Evolutionary conservation across 2,113 vertebrate species (phyloP), one percentile per base, ranked within the genome.

Genomic region (Neogale vison): DNA sequence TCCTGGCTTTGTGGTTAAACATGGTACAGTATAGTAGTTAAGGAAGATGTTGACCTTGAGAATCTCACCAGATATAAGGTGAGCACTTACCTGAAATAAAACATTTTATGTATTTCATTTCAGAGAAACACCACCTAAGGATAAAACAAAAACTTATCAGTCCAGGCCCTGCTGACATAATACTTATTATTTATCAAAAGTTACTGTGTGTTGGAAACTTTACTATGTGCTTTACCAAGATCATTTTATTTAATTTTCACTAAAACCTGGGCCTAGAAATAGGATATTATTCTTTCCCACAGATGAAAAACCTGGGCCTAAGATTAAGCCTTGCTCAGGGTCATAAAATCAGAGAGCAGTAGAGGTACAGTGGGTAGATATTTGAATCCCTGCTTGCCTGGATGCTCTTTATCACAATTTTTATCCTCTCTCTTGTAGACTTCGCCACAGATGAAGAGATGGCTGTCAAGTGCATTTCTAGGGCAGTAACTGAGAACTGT

Each of bases 11-110:
- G 96, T 92, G 96, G 88, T 82, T 77, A 77, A 98, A 95, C 93
- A 29, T 81, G 95, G 97, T 87, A 97, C 95, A 0, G 84, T 0
- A 65, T 2, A 89, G 93, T 88, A 92, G 97, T 97, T 97, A 94
- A 91, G 96, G 80, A 98, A 98, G 97, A 98, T 96, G 9, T 83
- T 98, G 96, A 98, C 98, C 96, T 96, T 14, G 14, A 45, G 79
- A 74, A 90, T 86, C 69, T 96, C 97, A 97, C 55, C 57, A 52
- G 90, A 72, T 90, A 74, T 55, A 76, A 88, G 92, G 50, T 94
- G 76, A 96, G 36, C 71, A 95, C 91, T 36, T 55, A 81, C 92
- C 85, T 63, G 4, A 69, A 94, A 93, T 42, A 86, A 90, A 93
- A 61, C 6, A 69, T 65, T 69, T 92, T 82, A 84, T 36, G 20